phyloP scores from a whole-genome alignment of 2,888 invertebrate species.

The Phortica okadai region DNA sequence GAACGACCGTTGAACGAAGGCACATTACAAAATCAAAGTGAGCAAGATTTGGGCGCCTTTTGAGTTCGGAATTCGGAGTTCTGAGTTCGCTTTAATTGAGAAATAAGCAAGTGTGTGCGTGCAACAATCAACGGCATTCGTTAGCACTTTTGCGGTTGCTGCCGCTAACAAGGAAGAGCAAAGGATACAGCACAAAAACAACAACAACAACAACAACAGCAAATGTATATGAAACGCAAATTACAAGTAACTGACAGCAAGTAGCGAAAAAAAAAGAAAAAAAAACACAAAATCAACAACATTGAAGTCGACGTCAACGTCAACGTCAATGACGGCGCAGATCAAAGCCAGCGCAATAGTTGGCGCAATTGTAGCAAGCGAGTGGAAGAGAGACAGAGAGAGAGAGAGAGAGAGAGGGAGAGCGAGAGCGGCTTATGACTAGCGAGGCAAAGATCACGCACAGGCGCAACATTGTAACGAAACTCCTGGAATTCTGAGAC shows the following conservation, averaged over 20 bases:
- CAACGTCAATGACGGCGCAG: neutral
- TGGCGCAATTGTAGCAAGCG: slow-evolving; percentile 10
- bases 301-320: neutral
- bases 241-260: slow-evolving; percentile 11
- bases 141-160: slow-evolving; percentile 68
- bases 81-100: slow-evolving; percentile 1
- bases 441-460: neutral
- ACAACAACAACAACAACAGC: neutral
- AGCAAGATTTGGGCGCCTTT: neutral
- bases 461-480: slow-evolving; percentile 25
- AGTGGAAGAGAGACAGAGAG: neutral
- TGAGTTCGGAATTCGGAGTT: neutral
- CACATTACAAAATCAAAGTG: neutral
- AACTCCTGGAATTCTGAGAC: slow-evolving; percentile 64
- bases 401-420: neutral
- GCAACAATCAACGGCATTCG: slow-evolving; percentile 53
- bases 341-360: slow-evolving; percentile 1
- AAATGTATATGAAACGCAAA: slow-evolving; percentile 1
- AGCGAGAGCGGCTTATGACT: neutral
- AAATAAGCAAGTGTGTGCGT: slow-evolving; percentile 11
- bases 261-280: neutral
- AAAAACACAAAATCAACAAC: neutral
- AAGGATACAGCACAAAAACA: neutral
- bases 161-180: slow-evolving; percentile 53
- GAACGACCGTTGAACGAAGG: neutral